Percentiles rank a stretch among this genome's conserved stretches.
These are phyloP conservation scores for Dorcus hopei DNA, from an alignment of 2,888 invertebrate species.

Conservation along the genomic window DNA sequence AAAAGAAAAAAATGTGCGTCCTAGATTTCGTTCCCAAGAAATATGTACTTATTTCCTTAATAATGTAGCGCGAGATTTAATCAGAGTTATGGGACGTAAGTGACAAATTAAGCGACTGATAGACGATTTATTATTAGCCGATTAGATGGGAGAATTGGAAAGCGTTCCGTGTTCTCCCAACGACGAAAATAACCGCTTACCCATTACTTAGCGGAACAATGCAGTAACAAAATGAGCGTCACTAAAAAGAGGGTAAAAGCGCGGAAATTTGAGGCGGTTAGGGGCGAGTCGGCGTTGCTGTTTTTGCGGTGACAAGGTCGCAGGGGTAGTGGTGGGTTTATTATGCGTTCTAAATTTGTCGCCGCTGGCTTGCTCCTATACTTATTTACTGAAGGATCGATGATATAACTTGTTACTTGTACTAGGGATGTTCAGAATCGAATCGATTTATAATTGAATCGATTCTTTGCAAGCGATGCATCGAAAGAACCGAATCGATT, in stretches of 20 bases:
- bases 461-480: too few species aligned
- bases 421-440: too few species aligned
- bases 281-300: conserved; percentile 5
- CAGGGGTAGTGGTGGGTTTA: background rate
- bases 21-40: too few species aligned
- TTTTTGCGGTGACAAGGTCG: conserved; percentile 6
- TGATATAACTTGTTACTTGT: too few species aligned
- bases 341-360: background rate
- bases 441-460: too few species aligned
- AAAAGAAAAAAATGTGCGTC: too few species aligned
- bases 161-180: background rate
- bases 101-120: too few species aligned
- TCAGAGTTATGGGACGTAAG: too few species aligned
- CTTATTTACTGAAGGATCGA: background rate
- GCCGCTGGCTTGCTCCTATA: background rate
- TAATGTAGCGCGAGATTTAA: too few species aligned
- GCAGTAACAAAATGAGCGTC: background rate
- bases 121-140: too few species aligned
- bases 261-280: conserved; percentile 8
- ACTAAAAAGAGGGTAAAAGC: conserved; percentile 9
- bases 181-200: background rate
- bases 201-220: background rate
- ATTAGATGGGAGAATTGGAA: background rate
- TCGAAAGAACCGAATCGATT: too few species aligned
- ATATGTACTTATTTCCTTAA: too few species aligned